A percentile compares a stretch with the other conserved stretches of the same genome.
These are phyloP conservation scores for Drosophila melanosoma DNA, from an alignment of 2,888 invertebrate genomes.

Conservation along the genomic window DNA sequence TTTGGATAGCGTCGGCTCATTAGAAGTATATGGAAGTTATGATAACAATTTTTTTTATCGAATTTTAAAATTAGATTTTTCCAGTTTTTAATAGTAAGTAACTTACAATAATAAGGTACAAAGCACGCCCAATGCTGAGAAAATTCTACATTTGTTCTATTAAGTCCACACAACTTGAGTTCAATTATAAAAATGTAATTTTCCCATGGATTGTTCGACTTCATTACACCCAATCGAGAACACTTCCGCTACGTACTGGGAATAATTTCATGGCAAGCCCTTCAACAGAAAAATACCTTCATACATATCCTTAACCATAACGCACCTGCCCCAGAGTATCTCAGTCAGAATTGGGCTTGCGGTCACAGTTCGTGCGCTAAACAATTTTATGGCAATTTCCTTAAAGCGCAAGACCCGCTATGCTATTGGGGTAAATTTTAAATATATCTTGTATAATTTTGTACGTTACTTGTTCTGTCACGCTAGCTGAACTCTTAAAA, in stretches of 20 bases:
- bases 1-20: not conserved
- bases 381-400: conserved; percentile 78
- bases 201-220: conserved; percentile 43
- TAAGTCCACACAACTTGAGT: not conserved
- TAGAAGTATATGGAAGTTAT: not conserved
- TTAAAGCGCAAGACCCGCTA: conserved; percentile 43
- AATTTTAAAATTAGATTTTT: no score
- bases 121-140: no score
- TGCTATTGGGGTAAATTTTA: conserved; percentile 9
- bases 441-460: conserved; percentile 53
- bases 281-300: not conserved
- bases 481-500: conserved; percentile 56
- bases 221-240: conserved; percentile 44
- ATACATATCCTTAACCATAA: conserved; percentile 49
- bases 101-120: not conserved
- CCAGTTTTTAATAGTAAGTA: not conserved
- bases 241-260: conserved; percentile 41
- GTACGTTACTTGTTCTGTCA: conserved; percentile 70
- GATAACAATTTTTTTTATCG: rapidly evolving
- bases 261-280: conserved; percentile 26
- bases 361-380: conserved; percentile 75
- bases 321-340: conserved; percentile 68
- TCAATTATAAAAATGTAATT: conserved; percentile 11
- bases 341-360: conserved; percentile 52
- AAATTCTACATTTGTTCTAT: not conserved